Conservation (phyloP, 2,888 invertebrate species). For the Eremobia ochroleuca region DNA sequence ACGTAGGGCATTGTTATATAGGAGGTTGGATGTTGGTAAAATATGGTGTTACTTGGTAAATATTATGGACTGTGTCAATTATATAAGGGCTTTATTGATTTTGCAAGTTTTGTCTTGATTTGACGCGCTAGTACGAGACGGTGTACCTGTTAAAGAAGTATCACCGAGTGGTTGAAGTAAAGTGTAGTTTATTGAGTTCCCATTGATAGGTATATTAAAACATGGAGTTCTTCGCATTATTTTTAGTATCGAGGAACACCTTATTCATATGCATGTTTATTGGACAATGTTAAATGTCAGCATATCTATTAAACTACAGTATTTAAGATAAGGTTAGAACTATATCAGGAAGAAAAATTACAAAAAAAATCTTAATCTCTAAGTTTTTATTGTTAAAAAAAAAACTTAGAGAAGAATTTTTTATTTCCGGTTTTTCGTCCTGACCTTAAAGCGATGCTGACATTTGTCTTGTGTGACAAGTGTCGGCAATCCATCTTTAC, state of each 20-base stretch:
- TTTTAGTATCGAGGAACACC: neutral
- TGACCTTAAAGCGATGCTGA: neutral
- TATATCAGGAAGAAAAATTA: neutral
- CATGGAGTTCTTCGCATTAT: neutral
- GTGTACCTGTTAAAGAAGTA: neutral
- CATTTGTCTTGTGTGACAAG: neutral
- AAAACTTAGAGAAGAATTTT: no score
- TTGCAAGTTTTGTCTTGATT: neutral
- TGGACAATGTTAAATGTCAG: neutral
- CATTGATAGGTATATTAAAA: neutral
- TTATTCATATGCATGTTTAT: neutral
- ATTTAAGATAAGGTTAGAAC: neutral
- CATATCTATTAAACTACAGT: neutral
- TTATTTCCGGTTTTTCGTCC: neutral
- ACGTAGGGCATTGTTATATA: constrained; percentile 4
- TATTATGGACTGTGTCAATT: neutral
- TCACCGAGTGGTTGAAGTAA: no score
- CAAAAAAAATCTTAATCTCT: neutral
- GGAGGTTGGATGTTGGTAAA: constrained; percentile 18
- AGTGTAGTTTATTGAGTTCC: neutral
- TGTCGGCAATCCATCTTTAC: neutral
- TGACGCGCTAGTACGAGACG: neutral
- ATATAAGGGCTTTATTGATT: constrained; percentile 14
- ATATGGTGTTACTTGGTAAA: constrained; percentile 3
- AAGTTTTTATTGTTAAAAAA: neutral